Conservation (phyloP, 2,888 invertebrate genomes). For the Hemistola chrysoprasaria region DNA sequence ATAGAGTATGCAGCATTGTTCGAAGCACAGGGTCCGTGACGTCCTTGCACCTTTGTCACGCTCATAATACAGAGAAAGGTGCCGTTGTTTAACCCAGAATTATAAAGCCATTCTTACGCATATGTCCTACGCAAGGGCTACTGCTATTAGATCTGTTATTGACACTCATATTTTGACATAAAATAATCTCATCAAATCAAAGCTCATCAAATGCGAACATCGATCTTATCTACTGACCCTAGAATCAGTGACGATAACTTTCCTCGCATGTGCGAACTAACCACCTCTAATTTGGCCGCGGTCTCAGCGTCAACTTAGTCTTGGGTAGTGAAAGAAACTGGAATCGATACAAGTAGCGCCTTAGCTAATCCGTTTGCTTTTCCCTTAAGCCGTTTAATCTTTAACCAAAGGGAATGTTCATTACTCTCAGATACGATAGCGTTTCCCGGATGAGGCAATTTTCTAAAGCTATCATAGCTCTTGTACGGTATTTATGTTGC, state of each 20-base stretch:
- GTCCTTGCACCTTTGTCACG: constrained; percentile 63
- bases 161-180: neutral
- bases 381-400: constrained; percentile 7
- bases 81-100: constrained; percentile 32
- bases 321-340: constrained; percentile 19
- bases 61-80: too few species aligned
- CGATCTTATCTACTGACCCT: constrained; percentile 9
- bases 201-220: neutral
- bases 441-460: constrained; percentile 33
- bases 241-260: constrained; percentile 18
- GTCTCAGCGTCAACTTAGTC: constrained; percentile 2
- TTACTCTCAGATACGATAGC: constrained; percentile 1
- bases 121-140: constrained; percentile 3
- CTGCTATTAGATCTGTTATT: constrained; percentile 1
- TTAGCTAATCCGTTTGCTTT: constrained; percentile 16
- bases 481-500: constrained; percentile 2
- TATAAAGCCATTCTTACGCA: constrained; percentile 5
- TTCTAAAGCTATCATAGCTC: constrained; percentile 8
- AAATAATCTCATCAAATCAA: constrained; percentile 1
- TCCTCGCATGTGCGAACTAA: constrained; percentile 12
- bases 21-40: constrained; percentile 45
- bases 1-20: constrained; percentile 35
- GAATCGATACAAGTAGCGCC: constrained; percentile 2
- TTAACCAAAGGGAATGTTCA: constrained; percentile 10
- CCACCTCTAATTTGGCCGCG: constrained; percentile 16